Conservation (phyloP, 2,888 invertebrate species). For the Oscheius sp. region DNA sequence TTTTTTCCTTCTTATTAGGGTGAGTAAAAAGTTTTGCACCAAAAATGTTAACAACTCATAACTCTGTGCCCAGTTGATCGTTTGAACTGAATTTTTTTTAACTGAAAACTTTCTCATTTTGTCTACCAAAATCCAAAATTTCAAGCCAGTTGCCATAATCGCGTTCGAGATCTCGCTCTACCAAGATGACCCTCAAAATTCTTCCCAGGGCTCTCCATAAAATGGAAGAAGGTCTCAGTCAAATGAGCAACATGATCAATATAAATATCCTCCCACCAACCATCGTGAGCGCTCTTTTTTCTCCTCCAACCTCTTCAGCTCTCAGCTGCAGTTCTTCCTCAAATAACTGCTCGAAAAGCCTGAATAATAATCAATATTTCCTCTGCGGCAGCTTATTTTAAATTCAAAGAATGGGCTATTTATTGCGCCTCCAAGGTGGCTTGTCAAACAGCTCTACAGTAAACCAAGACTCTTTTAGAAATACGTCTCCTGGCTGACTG, state of each 20-base stretch:
- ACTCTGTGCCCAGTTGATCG: no score
- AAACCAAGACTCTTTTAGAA: slow-evolving; percentile 64
- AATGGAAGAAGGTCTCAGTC: slow-evolving; percentile 60
- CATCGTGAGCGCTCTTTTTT: slow-evolving; percentile 72
- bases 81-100: no score
- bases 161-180: no score
- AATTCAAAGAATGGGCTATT: slow-evolving; percentile 77
- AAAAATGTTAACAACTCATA: no score
- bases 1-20: no score
- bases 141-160: no score
- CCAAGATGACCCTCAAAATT: no score
- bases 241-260: slow-evolving; percentile 76
- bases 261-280: slow-evolving; percentile 84
- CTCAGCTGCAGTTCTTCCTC: slow-evolving; percentile 84
- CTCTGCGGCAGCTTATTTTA: slow-evolving; percentile 82
- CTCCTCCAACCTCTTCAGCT: slow-evolving; percentile 76
- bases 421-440: slow-evolving; percentile 87
- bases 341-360: slow-evolving; percentile 82
- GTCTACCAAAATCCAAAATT: no score
- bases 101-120: no score
- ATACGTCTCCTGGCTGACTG: slow-evolving; percentile 65
- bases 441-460: slow-evolving; percentile 28
- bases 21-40: no score
- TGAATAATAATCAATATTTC: slow-evolving; percentile 87
- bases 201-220: slow-evolving; percentile 51